Conservation (phyloP, 1,140 invertebrate genomes). For the Zaprionus lachaisei region DNA sequence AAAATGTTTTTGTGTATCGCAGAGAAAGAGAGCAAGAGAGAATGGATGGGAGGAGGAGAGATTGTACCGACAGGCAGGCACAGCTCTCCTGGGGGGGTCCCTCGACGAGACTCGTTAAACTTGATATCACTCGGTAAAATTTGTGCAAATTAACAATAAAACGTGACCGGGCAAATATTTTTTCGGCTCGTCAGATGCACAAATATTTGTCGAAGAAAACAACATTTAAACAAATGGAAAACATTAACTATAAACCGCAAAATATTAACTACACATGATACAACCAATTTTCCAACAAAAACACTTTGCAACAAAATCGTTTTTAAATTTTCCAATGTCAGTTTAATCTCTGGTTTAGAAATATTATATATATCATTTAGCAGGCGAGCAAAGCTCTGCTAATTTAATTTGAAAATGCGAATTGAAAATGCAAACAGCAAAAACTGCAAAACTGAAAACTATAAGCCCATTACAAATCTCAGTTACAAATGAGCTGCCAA, state of each 20-base stretch:
- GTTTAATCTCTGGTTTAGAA: conserved; percentile 1
- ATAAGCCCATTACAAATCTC: conserved; percentile 67
- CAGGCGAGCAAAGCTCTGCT: conserved; percentile 17
- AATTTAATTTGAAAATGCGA: conserved; percentile 25
- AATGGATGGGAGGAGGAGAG: not conserved
- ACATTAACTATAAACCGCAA: conserved; percentile 1
- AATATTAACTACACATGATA: conserved; percentile 4
- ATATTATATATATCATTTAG: not conserved
- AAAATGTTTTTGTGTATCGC: conserved; percentile 31
- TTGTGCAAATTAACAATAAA: conserved; percentile 80
- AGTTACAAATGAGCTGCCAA: conserved; percentile 69
- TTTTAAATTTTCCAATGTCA: not conserved
- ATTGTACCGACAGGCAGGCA: not conserved
- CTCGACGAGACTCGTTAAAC: conserved; percentile 64
- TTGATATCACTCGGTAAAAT: conserved; percentile 77
- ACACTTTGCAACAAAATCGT: not conserved
- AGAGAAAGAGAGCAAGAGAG: not conserved
- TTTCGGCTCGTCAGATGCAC: conserved; percentile 8
- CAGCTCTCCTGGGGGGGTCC: not conserved
- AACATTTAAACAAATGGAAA: conserved; percentile 2
- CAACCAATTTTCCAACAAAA: not conserved
- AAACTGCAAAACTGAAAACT: conserved; percentile 6
- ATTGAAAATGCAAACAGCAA: conserved; percentile 1
- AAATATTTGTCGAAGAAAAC: conserved; percentile 30
- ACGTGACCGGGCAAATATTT: conserved; percentile 79